These are phyloP conservation scores for Rousettus leschenaultii DNA, from an alignment of 2,113 vertebrate species.

Conservation along the genomic window DNA sequence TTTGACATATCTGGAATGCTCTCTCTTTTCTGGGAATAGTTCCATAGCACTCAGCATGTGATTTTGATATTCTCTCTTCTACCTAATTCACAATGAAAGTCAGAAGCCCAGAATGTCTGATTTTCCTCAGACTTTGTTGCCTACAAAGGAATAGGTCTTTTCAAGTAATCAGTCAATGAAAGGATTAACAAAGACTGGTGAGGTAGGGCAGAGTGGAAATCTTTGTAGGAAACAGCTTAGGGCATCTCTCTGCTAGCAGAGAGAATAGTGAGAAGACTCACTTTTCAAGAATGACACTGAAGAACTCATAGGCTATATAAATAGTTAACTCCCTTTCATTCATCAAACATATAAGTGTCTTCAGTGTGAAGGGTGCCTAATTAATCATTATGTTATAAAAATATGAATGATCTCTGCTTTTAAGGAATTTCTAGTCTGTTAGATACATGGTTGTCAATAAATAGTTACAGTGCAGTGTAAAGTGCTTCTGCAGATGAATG, in stretches of 20 bases:
- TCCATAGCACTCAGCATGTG: not conserved
- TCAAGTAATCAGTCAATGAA: not conserved
- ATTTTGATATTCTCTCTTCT: not conserved
- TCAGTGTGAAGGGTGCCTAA: not conserved
- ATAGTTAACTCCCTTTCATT: not conserved
- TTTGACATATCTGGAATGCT: not conserved
- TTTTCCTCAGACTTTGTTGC: not conserved
- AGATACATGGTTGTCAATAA: not conserved
- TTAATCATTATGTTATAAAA: not conserved
- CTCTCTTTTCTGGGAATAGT: not conserved
- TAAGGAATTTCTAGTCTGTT: not conserved
- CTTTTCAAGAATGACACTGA: not conserved
- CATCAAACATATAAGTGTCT: not conserved
- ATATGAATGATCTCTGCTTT: not conserved
- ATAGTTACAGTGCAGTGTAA: not conserved
- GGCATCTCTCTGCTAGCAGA: not conserved
- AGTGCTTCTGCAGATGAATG: not conserved
- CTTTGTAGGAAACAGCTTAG: not conserved
- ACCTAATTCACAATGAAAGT: slow-evolving; percentile 15
- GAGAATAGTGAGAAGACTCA: not conserved
- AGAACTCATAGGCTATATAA: not conserved
- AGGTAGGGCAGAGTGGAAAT: not conserved
- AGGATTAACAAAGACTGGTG: not conserved
- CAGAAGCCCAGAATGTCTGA: not conserved
- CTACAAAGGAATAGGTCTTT: not conserved